These are phyloP conservation scores for Polyommatus iphigenia DNA, from an alignment of 2,888 invertebrate genomes.

Conservation along the genomic window DNA sequence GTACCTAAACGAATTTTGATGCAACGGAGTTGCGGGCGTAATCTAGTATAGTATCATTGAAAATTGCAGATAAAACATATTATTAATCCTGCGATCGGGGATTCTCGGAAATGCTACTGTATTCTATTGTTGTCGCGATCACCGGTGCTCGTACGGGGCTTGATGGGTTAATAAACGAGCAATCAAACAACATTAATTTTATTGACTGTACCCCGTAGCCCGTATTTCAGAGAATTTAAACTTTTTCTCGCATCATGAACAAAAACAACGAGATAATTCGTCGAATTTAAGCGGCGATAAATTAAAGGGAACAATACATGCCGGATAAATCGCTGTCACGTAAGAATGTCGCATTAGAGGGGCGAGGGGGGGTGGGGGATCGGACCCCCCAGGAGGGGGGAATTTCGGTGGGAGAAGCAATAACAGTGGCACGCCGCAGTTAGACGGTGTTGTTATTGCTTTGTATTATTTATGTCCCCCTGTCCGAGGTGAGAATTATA, in stretches of 20 bases:
- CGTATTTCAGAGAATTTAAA: background rate
- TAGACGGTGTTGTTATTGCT: conserved; percentile 69
- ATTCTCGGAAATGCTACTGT: no score
- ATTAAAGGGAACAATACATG: conserved; percentile 74
- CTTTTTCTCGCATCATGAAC: conserved; percentile 35
- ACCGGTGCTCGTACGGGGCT: no score
- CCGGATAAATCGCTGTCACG: conserved; percentile 78
- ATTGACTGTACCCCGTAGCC: background rate
- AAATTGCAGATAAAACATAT: no score
- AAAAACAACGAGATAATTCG: conserved; percentile 56
- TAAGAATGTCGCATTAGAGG: conserved; percentile 75
- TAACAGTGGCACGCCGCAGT: conserved; percentile 72
- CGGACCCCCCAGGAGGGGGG: conserved; percentile 35
- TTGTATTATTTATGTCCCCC: conserved; percentile 71
- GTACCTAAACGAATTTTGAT: no score
- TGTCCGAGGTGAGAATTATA: conserved; percentile 58
- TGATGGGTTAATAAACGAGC: no score
- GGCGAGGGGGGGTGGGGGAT: conserved; percentile 44
- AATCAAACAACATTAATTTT: no score
- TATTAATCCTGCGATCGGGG: no score
- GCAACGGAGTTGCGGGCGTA: no score
- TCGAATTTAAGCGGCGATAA: conserved; percentile 68
- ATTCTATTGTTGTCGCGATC: no score
- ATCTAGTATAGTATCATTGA: no score
- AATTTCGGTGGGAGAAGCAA: conserved; percentile 51